Base-by-base conservation (phyloP, 2,113 vertebrate genomes). In the Arothron firmamentum region DNA sequence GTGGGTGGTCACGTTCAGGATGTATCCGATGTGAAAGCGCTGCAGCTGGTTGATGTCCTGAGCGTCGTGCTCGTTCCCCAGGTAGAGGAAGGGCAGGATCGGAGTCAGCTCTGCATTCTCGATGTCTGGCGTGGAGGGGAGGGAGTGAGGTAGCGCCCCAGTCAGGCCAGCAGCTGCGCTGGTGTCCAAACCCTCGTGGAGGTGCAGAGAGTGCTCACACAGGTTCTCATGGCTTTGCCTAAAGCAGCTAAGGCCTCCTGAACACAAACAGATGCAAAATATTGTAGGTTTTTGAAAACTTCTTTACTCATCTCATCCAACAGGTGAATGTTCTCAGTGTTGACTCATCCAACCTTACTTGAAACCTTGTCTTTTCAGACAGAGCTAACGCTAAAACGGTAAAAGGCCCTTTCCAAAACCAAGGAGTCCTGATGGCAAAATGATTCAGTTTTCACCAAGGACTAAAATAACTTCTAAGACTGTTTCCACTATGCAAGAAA, bases 1-100 rank as follows among this genome's bases (percentile, higher is more conserved):
- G 88, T 99, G 97, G 1, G 97, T 96, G 90, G 97, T 98, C 74
- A 98, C 96, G 0, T 99, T 99, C 45, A 99, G 93, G 81, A 99
- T 71, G 1, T 93, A 98, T 77, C 94, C 94, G 0, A 98, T 92
- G 91, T 97, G 95, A 77, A 92, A 68, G 81, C 92, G 91, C 89
- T 94, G 95, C 93, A 99, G 92, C 78, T 90, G 89, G 72, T 93
- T 90, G 81, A 92, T 82, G 90, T 98, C 93, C 89, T 96, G 94
- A 59, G 96, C 96, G 0, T 99, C 95, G 0, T 93, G 94, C 84
- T 99, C 96, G 0, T 98, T 98, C 72, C 97, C 97, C 0, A 99
- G 94, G 68, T 94, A 98, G 51, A 99, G 92, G 87, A 96, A 98
- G 74, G 97, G 97, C 82, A 99, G 85, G 85, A 99, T 94, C 23